Percentiles rank a stretch among this genome's conserved stretches.
These are phyloP conservation scores for Podiceps cristatus DNA, from an alignment of 2,113 vertebrate species.

Conservation along the genomic window DNA sequence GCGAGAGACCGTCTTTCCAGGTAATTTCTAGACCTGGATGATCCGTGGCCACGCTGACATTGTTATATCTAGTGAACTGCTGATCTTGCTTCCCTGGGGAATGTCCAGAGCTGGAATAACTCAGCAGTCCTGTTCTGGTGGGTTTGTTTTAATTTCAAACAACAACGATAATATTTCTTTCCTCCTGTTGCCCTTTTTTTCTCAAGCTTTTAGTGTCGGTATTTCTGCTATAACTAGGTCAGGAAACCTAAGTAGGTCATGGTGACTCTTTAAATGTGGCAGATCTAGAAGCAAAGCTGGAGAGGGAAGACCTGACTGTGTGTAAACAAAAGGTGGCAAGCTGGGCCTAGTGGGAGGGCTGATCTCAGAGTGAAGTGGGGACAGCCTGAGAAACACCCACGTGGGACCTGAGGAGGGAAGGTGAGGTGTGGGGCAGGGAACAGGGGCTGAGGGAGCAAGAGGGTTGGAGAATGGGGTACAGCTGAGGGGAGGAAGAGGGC, in stretches of 20 bases:
- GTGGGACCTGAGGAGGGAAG: background rate
- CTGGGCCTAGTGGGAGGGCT: background rate
- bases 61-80: background rate
- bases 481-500: background rate
- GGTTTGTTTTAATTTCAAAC: slow-evolving; percentile 53
- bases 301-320: background rate
- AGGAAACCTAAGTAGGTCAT: slow-evolving; percentile 77
- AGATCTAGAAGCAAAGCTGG: slow-evolving; percentile 50
- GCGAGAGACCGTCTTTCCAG: background rate
- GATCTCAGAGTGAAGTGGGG: background rate
- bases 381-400: background rate
- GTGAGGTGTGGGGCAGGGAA: background rate
- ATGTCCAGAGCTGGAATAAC: background rate
- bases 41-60: background rate
- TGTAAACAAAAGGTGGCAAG: slow-evolving; percentile 35
- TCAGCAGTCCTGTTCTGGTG: background rate
- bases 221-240: slow-evolving; percentile 78
- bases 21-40: background rate
- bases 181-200: slow-evolving; percentile 16
- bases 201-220: slow-evolving; percentile 56
- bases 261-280: slow-evolving; percentile 49
- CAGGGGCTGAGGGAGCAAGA: background rate
- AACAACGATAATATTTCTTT: slow-evolving; percentile 25
- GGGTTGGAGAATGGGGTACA: background rate
- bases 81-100: background rate